phyloP scores from a whole-genome alignment of 2,797 vertebrate species.

The Cyprinella venusta region DNA sequence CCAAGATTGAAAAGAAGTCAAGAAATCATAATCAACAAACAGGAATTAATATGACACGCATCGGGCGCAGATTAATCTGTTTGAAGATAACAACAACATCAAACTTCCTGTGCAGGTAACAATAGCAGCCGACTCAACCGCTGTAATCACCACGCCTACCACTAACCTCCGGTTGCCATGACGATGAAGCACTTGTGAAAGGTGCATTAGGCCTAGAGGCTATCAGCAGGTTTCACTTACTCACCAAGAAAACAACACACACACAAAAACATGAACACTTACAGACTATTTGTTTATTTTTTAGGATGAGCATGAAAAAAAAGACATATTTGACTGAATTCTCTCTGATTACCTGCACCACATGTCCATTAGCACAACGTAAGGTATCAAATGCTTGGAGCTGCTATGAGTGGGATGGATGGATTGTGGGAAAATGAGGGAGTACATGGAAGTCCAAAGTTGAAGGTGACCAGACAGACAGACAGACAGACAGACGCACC shows the following conservation, averaged over 20 bases:
- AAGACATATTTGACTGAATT: background rate
- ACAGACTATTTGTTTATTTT: background rate
- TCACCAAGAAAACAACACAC: background rate
- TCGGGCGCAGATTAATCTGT: background rate
- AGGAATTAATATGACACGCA: background rate
- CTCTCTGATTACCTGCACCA: background rate
- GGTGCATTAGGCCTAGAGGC: constrained; percentile 41
- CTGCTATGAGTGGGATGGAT: background rate
- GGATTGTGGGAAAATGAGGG: too few species aligned
- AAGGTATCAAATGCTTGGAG: background rate
- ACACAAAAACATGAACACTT: constrained; percentile 10
- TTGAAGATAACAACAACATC: background rate
- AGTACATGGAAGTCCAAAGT: background rate
- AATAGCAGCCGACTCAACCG: constrained; percentile 29
- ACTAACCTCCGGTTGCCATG: constrained; percentile 52
- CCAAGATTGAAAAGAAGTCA: background rate
- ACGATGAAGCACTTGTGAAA: constrained; percentile 30
- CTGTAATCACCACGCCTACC: constrained; percentile 34
- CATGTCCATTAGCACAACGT: background rate
- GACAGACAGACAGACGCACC: too few species aligned
- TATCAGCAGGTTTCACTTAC: constrained; percentile 15
- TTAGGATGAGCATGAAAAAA: background rate
- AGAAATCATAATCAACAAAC: background rate
- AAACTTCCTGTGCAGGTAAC: constrained; percentile 51
- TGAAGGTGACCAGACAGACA: constrained; percentile 16